These are phyloP conservation scores for Aplochiton taeniatus DNA, from an alignment of 2,797 vertebrate genomes.

Conservation along the genomic window DNA sequence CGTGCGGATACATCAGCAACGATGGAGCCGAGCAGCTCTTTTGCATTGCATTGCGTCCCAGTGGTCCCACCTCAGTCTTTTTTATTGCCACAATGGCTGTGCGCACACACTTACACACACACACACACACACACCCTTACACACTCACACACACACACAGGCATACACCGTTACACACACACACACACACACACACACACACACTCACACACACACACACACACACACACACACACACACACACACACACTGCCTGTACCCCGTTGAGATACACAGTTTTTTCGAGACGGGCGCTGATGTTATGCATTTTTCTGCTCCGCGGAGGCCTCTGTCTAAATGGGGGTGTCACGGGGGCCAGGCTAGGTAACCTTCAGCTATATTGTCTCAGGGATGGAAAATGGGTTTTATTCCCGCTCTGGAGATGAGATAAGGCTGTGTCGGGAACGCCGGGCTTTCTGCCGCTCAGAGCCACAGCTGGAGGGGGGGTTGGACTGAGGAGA, in stretches of 20 bases:
- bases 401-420: conserved; percentile 76
- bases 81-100: too few relatives aligned
- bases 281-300: conserved; percentile 41
- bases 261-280: conserved; percentile 46
- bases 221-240: background rate
- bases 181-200: background rate
- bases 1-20: too few relatives aligned
- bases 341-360: conserved; percentile 69
- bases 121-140: background rate
- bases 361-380: conserved; percentile 77
- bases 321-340: conserved; percentile 69
- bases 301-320: conserved; percentile 73
- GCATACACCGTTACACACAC: background rate
- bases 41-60: too few relatives aligned
- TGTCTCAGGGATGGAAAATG: conserved; percentile 73
- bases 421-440: conserved; percentile 78
- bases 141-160: too few relatives aligned
- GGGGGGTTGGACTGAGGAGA: conserved; percentile 67
- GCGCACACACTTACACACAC: background rate
- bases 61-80: too few relatives aligned
- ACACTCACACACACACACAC: conserved; percentile 13
- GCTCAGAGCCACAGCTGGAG: conserved; percentile 63
- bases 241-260: conserved; percentile 7
- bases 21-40: too few relatives aligned
- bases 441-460: conserved; percentile 65